Evolutionary conservation across 2,797 vertebrate species (phyloP).

Genomic region (Rhynchonycteris naso): DNA sequence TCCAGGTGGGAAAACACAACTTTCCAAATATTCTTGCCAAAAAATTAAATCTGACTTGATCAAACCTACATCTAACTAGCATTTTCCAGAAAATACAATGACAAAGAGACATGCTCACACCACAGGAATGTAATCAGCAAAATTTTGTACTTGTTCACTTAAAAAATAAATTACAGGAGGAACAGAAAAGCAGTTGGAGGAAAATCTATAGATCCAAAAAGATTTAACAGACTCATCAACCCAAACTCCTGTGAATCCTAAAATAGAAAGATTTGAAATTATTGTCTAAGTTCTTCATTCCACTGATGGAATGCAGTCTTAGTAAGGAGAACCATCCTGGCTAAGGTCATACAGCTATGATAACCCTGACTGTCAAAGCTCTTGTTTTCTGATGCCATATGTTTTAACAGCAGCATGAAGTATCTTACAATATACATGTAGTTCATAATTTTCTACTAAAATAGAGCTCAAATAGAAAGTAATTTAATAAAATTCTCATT

Average conservation of each 20-base stretch:
- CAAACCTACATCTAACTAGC: not conserved
- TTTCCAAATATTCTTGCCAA: constrained; percentile 13
- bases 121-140: not conserved
- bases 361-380: not conserved
- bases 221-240: not conserved
- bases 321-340: not conserved
- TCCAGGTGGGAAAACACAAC: not conserved
- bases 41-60: constrained; percentile 5
- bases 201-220: not conserved
- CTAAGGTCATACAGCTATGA: not conserved
- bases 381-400: not conserved
- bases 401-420: not conserved
- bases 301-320: not conserved
- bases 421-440: not conserved
- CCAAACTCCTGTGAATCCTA: not conserved
- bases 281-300: not conserved
- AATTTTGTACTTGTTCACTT: not conserved
- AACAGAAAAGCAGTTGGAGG: not conserved
- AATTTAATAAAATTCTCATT: not conserved
- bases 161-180: not conserved
- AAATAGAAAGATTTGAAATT: not conserved
- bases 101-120: not conserved
- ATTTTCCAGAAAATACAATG: not conserved
- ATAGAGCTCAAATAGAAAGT: not conserved
- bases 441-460: not conserved